A percentile compares a stretch with the other conserved stretches of the same genome.
Evolutionary conservation across 1,140 invertebrate genomes (phyloP).

Genomic region (Hermetia illucens): DNA sequence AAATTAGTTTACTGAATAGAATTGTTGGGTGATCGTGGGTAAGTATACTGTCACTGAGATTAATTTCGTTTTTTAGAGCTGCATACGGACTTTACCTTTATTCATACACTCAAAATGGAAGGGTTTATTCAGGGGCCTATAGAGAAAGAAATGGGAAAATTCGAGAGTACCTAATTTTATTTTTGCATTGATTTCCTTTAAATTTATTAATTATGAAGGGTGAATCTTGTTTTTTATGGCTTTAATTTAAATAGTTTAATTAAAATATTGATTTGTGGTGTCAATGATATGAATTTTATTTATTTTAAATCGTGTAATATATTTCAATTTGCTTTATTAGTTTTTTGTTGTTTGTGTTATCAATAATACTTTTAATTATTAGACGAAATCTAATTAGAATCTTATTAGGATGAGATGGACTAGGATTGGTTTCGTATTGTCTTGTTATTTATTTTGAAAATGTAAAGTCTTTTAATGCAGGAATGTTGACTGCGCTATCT

Average conservation of each 20-base stretch:
- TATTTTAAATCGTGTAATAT: conserved; percentile 31
- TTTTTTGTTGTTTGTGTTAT: conserved; percentile 44
- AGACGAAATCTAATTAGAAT: conserved; percentile 49
- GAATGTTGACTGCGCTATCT: conserved; percentile 43
- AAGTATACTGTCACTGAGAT: conserved; percentile 33
- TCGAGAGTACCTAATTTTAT: conserved; percentile 41
- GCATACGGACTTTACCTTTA: conserved; percentile 34
- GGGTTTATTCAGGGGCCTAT: conserved; percentile 25
- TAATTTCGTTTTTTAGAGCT: conserved; percentile 33
- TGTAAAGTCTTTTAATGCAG: conserved; percentile 41
- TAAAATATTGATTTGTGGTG: conserved; percentile 44
- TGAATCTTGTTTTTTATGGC: conserved; percentile 34
- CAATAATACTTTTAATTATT: conserved; percentile 53
- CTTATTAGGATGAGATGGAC: conserved; percentile 52
- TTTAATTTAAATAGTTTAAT: conserved; percentile 44
- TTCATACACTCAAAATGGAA: conserved; percentile 40
- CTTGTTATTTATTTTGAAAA: conserved; percentile 51
- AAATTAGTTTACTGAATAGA: conserved; percentile 43
- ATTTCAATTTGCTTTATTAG: conserved; percentile 29
- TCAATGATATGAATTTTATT: conserved; percentile 34
- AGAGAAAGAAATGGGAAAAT: conserved; percentile 23
- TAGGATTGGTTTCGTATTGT: conserved; percentile 49
- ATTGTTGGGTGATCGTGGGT: conserved; percentile 32
- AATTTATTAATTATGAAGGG: conserved; percentile 41
- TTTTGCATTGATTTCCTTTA: conserved; percentile 43